Percentiles rank a stretch among this genome's conserved stretches.
Conservation (phyloP, 2,888 invertebrate genomes). For the Dorcus parallelipipedus region DNA sequence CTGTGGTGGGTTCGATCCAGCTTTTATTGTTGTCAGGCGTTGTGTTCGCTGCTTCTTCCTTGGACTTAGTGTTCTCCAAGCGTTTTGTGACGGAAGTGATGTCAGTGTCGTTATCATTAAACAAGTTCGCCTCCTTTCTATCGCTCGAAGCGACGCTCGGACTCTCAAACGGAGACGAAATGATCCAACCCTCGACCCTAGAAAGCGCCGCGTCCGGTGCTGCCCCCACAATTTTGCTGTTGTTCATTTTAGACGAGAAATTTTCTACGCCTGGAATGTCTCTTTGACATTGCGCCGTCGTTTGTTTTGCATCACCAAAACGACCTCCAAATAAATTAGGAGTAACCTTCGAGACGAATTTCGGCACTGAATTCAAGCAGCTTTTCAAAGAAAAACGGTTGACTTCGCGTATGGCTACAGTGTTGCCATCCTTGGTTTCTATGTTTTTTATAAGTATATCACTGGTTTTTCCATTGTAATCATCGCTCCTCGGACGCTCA, state of each 20-base stretch:
- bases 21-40: neutral
- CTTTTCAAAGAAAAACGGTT: slow-evolving; percentile 15
- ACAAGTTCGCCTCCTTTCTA: slow-evolving; percentile 26
- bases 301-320: neutral
- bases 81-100: slow-evolving; percentile 38
- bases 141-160: slow-evolving; percentile 3
- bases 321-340: neutral
- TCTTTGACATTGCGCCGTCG: neutral
- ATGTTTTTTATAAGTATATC: slow-evolving; percentile 10
- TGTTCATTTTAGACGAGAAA: slow-evolving; percentile 24
- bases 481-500: neutral
- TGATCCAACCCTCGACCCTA: slow-evolving; percentile 42
- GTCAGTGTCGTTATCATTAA: slow-evolving; percentile 34
- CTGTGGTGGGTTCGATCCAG: neutral
- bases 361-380: slow-evolving; percentile 9
- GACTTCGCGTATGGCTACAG: slow-evolving; percentile 16
- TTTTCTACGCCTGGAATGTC: slow-evolving; percentile 13
- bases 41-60: neutral
- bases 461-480: neutral
- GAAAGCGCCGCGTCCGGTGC: slow-evolving; percentile 1
- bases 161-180: slow-evolving; percentile 38
- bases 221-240: slow-evolving; percentile 7
- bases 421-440: slow-evolving; percentile 2
- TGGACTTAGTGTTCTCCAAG: slow-evolving; percentile 11
- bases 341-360: slow-evolving; percentile 2